These are phyloP conservation scores for Brenthis ino DNA, from an alignment of 2,888 invertebrate genomes.

Conservation along the genomic window DNA sequence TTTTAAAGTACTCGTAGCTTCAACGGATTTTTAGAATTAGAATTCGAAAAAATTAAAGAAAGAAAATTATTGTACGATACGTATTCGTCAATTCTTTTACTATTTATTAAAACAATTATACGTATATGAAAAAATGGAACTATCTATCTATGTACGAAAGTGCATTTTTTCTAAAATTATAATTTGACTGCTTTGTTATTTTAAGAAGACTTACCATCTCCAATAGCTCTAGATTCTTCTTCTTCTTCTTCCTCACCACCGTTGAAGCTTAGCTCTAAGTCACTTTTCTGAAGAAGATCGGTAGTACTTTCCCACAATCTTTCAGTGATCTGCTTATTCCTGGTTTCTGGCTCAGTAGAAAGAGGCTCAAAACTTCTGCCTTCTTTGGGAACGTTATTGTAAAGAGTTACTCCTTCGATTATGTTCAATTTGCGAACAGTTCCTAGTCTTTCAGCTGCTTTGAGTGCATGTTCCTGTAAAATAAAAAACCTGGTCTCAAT, in stretches of 20 bases:
- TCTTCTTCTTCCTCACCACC: conserved; percentile 59
- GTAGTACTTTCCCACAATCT: conserved; percentile 64
- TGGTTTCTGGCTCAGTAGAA: conserved; percentile 58
- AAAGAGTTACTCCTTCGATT: conserved; percentile 63
- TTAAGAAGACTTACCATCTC: conserved; percentile 53
- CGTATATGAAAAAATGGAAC: too few relatives aligned
- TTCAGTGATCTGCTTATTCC: conserved; percentile 62
- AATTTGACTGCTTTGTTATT: background rate
- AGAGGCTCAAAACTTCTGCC: conserved; percentile 62
- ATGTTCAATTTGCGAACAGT: conserved; percentile 63
- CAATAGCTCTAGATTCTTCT: conserved; percentile 58
- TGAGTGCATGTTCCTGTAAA: conserved; percentile 70
- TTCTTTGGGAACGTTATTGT: conserved; percentile 65
- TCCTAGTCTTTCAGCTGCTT: conserved; percentile 63
- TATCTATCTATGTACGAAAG: too few relatives aligned
- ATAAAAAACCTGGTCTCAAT: conserved; percentile 5
- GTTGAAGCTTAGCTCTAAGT: conserved; percentile 65
- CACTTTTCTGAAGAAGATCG: conserved; percentile 62
- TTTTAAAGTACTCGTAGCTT: conserved; percentile 5
- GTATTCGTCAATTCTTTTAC: too few relatives aligned
- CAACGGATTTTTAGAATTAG: background rate
- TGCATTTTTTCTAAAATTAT: too few relatives aligned
- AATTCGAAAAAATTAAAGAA: too few relatives aligned
- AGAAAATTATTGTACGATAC: too few relatives aligned
- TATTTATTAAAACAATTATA: too few relatives aligned